These are phyloP conservation scores for Cephus rjabovi DNA, from an alignment of 2,888 invertebrate species.

Conservation along the genomic window DNA sequence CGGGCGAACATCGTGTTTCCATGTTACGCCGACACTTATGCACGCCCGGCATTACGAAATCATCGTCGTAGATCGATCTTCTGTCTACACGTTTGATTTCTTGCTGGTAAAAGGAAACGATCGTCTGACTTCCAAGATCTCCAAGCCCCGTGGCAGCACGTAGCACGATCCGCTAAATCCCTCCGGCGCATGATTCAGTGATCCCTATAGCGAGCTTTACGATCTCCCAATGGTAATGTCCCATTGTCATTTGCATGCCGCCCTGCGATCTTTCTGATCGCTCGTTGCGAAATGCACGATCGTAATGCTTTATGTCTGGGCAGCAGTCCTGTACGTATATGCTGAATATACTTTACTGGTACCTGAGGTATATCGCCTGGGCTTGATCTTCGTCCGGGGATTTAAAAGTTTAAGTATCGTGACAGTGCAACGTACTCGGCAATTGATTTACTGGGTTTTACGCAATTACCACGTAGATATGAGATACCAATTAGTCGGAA, in stretches of 20 bases:
- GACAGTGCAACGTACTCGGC: neutral
- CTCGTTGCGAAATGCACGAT: conserved; percentile 14
- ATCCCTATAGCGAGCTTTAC: neutral
- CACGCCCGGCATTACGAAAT: neutral
- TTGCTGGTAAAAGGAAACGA: neutral
- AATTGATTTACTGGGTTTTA: neutral
- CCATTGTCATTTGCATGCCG: conserved; percentile 7
- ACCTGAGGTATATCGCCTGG: neutral
- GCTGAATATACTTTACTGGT: neutral
- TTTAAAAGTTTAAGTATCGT: neutral
- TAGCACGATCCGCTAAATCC: neutral
- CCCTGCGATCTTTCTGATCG: conserved; percentile 4
- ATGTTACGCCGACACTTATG: neutral
- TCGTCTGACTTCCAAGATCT: neutral
- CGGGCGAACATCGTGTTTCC: neutral
- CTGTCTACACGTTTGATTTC: neutral
- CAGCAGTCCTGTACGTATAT: neutral
- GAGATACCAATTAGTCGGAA: neutral
- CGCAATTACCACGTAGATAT: neutral
- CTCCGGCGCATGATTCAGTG: neutral
- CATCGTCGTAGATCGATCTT: neutral
- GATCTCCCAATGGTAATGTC: conserved; percentile 7
- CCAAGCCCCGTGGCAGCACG: neutral
- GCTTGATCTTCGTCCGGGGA: neutral
- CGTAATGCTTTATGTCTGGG: conserved; percentile 4